Conservation (phyloP, 2,113 vertebrate species). For the Rhinoderma darwinii region DNA sequence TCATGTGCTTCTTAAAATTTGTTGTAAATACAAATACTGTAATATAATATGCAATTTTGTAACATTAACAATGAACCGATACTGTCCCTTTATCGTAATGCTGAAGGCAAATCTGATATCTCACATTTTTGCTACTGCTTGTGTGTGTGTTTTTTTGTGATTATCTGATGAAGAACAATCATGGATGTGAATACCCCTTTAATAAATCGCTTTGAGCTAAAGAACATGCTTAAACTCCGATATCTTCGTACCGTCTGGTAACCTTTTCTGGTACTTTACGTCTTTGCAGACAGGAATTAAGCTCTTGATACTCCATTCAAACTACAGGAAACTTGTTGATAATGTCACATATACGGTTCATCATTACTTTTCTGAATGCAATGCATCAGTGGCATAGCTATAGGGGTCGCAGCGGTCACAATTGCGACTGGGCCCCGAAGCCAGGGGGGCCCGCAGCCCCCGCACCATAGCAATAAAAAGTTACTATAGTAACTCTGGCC, state of each 20-base stretch:
- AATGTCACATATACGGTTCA: neutral
- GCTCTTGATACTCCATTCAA: neutral
- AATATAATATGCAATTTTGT: neutral
- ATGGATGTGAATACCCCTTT: neutral
- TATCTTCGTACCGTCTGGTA: neutral
- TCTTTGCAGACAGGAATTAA: conserved; percentile 2
- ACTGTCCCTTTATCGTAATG: neutral
- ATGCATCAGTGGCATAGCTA: too few species aligned
- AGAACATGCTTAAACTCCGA: conserved; percentile 6
- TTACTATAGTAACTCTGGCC: too few species aligned
- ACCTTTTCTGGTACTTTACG: neutral
- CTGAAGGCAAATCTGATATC: neutral
- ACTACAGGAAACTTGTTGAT: neutral
- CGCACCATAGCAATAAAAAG: too few species aligned
- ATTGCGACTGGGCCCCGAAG: too few species aligned
- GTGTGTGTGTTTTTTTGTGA: neutral
- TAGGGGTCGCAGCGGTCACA: too few species aligned
- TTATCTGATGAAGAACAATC: neutral
- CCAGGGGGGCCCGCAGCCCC: too few species aligned
- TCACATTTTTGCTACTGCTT: neutral
- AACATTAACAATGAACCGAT: neutral
- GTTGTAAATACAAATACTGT: too few species aligned
- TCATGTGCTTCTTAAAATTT: too few species aligned
- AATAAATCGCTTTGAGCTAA: conserved; percentile 1
- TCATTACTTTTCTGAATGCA: neutral